Evolutionary conservation across 2,113 vertebrate genomes (phyloP), one percentile per base, ranked within the genome.

Genomic region (Stictonetta naevosa): DNA sequence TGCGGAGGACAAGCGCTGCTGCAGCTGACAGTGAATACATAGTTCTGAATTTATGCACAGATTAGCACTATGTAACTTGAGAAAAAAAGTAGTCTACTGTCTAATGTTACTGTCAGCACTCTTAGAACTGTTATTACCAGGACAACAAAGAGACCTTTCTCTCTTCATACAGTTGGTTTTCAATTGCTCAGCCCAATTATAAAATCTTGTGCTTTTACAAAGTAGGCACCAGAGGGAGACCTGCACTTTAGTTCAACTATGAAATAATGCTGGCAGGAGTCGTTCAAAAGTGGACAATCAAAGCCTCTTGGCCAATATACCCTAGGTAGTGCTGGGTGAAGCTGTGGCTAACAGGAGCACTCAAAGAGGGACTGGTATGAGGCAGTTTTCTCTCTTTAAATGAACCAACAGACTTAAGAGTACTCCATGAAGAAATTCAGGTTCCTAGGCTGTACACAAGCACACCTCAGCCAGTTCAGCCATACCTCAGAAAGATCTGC

Each of bases 181-280:
- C 92, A 91, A 68, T 84, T 60, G 77, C 77, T 88, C 73, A 78
- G 69, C 8, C 86, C 69, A 78, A 95, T 92, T 93, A 93, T 56
- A 89, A 92, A 93, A 91, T 79, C 94, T 89, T 96, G 96, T 95
- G 94, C 89, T 96, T 95, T 95, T 97, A 92, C 92, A 75, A 86
- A 91, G 86, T 44, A 92, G 83, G 96, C 95, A 97, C 89, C 96
- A 97, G 95, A 97, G 96, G 96, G 96, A 97, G 96, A 97, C 91
- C 86, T 97, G 94, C 80, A 91, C 95, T 93, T 82, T 17, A 93
- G 80, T 67, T 94, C 92, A 78, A 68, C 90, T 76, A 48, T 52
- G 82, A 93, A 94, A 87, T 75, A 88, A 91, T 52, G 60, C 69
- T 78, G 86, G 80, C 80, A 74, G 64, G 64, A 94, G 91, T 64